Evolutionary conservation across 2,113 vertebrate genomes (phyloP).

Genomic region (Lutjanus erythropterus): DNA sequence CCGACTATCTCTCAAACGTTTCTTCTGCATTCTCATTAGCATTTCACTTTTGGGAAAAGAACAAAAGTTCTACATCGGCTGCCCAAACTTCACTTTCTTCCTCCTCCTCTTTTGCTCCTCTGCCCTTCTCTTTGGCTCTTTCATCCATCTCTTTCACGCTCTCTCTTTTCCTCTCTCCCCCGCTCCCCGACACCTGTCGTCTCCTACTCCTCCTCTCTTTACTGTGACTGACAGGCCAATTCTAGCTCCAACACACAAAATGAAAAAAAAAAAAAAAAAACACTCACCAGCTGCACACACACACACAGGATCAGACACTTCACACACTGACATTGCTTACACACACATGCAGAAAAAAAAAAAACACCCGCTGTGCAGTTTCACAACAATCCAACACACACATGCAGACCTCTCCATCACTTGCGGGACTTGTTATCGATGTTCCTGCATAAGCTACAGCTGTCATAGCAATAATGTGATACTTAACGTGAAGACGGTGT

Average conservation of each 20-base stretch:
- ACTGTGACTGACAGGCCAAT: conserved; percentile 77
- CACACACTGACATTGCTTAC: conserved; percentile 7
- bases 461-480: conserved; percentile 68
- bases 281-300: conserved; percentile 26
- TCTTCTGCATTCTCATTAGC: conserved; percentile 16
- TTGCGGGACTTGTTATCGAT: conserved; percentile 17
- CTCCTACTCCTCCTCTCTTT: conserved; percentile 62
- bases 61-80: conserved; percentile 35
- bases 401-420: conserved; percentile 37
- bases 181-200: conserved; percentile 67
- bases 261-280: conserved; percentile 33
- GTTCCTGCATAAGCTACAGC: conserved; percentile 53
- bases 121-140: conserved; percentile 40
- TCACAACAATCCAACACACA: conserved; percentile 38
- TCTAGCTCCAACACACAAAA: conserved; percentile 50
- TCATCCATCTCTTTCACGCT: conserved; percentile 62
- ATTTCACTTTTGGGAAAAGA: conserved; percentile 33
- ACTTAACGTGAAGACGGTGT: conserved; percentile 62
- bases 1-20: not conserved
- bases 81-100: conserved; percentile 51
- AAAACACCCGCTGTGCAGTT: conserved; percentile 25
- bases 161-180: conserved; percentile 27
- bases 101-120: conserved; percentile 34
- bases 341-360: conserved; percentile 20
- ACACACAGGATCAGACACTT: conserved; percentile 16